These are phyloP conservation scores for Callospermophilus lateralis DNA, from an alignment of 2,113 vertebrate genomes.

Conservation along the genomic window DNA sequence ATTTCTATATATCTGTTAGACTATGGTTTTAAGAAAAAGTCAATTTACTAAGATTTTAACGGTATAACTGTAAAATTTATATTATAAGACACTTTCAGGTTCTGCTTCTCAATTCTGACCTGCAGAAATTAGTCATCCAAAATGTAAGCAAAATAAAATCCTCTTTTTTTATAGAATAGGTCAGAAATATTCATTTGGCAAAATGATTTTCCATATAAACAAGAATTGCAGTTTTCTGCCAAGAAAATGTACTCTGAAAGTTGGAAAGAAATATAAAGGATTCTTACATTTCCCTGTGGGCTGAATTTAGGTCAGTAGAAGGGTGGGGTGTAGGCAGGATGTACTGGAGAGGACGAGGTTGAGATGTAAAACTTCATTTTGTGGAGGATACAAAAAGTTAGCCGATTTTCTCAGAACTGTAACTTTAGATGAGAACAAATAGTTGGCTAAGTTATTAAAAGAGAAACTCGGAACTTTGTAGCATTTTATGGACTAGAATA, in stretches of 20 bases:
- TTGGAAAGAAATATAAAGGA: slow-evolving; percentile 65
- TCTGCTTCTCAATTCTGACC: slow-evolving; percentile 31
- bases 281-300: slow-evolving; percentile 63
- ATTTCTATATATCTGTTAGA: neutral
- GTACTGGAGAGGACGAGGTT: neutral
- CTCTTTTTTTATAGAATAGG: slow-evolving; percentile 27
- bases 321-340: neutral
- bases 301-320: slow-evolving; percentile 66
- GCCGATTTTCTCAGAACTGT: neutral
- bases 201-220: slow-evolving; percentile 68
- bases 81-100: neutral
- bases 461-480: neutral
- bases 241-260: slow-evolving; percentile 73
- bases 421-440: neutral
- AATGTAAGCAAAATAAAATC: neutral
- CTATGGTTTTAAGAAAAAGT: neutral
- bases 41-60: neutral
- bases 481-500: neutral
- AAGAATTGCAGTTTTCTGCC: slow-evolving; percentile 56
- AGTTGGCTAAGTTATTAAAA: slow-evolving; percentile 24
- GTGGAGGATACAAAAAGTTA: slow-evolving; percentile 20
- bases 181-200: slow-evolving; percentile 66
- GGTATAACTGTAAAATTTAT: neutral
- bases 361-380: slow-evolving; percentile 47
- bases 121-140: slow-evolving; percentile 39